phyloP scores from a whole-genome alignment of 2,888 invertebrate species.

The Lamproptera curius region DNA sequence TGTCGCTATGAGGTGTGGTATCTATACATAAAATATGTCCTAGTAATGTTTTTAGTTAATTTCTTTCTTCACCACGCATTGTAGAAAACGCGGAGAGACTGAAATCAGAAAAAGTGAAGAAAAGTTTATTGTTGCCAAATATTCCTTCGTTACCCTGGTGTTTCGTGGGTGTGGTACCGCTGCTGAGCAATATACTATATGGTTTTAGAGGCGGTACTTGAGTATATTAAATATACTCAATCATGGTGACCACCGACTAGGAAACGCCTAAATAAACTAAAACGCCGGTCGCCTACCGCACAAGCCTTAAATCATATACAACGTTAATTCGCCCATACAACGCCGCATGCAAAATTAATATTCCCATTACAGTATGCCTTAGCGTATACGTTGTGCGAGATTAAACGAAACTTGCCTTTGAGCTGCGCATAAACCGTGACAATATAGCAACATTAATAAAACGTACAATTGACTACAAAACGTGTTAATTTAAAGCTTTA shows the following conservation, averaged over 20 bases:
- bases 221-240: neutral
- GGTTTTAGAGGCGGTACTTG: no score
- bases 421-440: slow-evolving; percentile 21
- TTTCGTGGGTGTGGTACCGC: no score
- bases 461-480: no score
- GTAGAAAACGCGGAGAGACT: no score
- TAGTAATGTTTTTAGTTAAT: no score
- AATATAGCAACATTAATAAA: slow-evolving; percentile 13
- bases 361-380: slow-evolving; percentile 15
- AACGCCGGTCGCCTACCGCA: slow-evolving; percentile 2
- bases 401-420: slow-evolving; percentile 7
- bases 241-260: slow-evolving; percentile 10
- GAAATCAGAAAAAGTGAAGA: no score
- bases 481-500: no score
- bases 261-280: slow-evolving; percentile 13
- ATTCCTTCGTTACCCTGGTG: neutral
- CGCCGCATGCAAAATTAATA: slow-evolving; percentile 23
- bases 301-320: slow-evolving; percentile 14
- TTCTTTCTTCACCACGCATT: no score
- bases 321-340: slow-evolving; percentile 14
- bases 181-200: neutral
- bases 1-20: no score
- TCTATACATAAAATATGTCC: no score
- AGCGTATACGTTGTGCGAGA: slow-evolving; percentile 5
- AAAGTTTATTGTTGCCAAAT: no score